Conservation (phyloP, 2,113 vertebrate species). For the Prionailurus viverrinus region DNA sequence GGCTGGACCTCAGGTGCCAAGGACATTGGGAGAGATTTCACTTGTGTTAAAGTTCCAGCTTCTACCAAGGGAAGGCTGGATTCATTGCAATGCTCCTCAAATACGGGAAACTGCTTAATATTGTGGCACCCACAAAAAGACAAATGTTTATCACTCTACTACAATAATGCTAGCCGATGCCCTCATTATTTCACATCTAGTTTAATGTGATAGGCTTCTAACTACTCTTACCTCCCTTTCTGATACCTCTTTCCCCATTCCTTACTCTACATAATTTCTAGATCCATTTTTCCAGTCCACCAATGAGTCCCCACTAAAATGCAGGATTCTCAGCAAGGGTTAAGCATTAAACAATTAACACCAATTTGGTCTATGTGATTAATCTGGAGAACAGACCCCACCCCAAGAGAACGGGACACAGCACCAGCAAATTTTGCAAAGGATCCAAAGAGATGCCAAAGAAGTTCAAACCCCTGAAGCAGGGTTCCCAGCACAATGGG, state of each 20-base stretch:
- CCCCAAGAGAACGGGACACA: too few species aligned
- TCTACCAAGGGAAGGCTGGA: not conserved
- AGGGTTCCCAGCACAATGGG: rapidly evolving
- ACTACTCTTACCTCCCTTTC: not conserved
- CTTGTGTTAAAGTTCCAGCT: not conserved
- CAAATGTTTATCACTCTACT: not conserved
- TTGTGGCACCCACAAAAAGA: not conserved
- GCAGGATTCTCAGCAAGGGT: too few species aligned
- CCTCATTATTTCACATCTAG: not conserved
- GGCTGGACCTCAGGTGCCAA: not conserved
- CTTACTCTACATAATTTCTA: not conserved
- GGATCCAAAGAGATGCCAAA: not conserved
- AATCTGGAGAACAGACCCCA: not conserved
- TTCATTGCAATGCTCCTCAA: not conserved
- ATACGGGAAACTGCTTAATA: not conserved
- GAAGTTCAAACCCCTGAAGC: not conserved
- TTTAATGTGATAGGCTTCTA: not conserved
- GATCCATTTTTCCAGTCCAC: not conserved
- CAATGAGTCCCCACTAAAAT: not conserved
- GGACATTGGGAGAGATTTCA: not conserved
- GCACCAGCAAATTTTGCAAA: not conserved
- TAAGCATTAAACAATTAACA: not conserved
- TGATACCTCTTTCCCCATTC: not conserved
- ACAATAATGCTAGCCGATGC: not conserved
- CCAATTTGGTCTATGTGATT: not conserved